phyloP scores from a whole-genome alignment of 2,888 invertebrate species.

The Ichneumon xanthorius region DNA sequence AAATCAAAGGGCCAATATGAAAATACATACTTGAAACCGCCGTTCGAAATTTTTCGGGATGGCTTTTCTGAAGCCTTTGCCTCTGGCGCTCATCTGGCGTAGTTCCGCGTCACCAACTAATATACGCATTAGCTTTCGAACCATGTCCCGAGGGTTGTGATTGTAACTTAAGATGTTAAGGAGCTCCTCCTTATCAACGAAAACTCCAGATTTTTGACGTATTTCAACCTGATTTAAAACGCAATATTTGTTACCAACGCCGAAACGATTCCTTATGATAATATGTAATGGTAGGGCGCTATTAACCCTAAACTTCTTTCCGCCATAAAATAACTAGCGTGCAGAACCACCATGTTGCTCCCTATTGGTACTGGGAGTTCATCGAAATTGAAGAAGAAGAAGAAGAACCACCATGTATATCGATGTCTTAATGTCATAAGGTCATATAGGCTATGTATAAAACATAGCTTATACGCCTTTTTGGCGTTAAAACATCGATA shows the following conservation, averaged over 20 bases:
- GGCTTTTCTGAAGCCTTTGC: background rate
- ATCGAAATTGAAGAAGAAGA: too few species aligned
- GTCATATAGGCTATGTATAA: too few species aligned
- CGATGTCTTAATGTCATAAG: too few species aligned
- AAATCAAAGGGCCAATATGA: background rate
- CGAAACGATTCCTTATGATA: background rate
- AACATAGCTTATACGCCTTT: too few species aligned
- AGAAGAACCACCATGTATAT: too few species aligned
- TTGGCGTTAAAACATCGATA: too few species aligned
- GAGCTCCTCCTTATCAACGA: background rate
- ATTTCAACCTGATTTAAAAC: background rate
- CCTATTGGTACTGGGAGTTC: too few species aligned
- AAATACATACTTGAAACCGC: slow-evolving; percentile 1
- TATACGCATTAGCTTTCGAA: background rate
- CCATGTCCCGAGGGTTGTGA: background rate
- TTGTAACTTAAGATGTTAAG: background rate
- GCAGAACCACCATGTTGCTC: too few species aligned
- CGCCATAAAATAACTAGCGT: too few species aligned
- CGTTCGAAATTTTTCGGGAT: slow-evolving; percentile 9
- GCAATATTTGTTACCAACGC: background rate
- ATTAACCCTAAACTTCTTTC: background rate
- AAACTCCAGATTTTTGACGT: background rate
- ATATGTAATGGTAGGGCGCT: background rate
- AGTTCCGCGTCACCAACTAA: slow-evolving; percentile 4
- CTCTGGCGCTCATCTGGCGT: background rate